Percentiles rank a stretch among this genome's conserved stretches.
Evolutionary conservation across 2,797 vertebrate genomes (phyloP).

Genomic region (Phylloscopus collybita): DNA sequence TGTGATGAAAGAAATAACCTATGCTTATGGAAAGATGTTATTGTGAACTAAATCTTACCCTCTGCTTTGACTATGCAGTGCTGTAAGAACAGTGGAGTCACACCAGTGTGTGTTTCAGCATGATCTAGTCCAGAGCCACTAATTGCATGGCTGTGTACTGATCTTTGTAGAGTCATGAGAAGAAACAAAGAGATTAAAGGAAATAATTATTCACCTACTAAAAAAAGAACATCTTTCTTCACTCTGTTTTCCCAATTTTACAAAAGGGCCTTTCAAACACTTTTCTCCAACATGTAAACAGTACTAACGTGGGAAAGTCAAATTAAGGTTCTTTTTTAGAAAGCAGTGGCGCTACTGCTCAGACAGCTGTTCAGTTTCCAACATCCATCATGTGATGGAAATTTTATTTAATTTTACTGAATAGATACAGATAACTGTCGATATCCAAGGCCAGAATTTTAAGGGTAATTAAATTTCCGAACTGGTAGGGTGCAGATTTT

Average conservation of each 20-base stretch:
- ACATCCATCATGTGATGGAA: neutral
- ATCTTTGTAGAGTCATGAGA: constrained; percentile 14
- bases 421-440: neutral
- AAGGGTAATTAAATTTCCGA: neutral
- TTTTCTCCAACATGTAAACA: constrained; percentile 6
- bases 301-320: neutral
- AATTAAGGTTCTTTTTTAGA: neutral
- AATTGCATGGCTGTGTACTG: neutral
- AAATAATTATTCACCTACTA: constrained; percentile 27
- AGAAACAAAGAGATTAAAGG: constrained; percentile 39
- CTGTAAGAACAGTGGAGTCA: neutral
- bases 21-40: neutral
- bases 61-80: neutral
- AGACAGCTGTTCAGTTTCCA: neutral
- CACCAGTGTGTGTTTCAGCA: neutral
- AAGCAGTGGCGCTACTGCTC: neutral
- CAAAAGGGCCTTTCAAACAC: neutral
- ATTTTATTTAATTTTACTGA: neutral
- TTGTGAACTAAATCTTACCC: neutral
- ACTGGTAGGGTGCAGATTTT: neutral
- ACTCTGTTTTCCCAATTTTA: neutral
- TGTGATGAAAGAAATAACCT: neutral
- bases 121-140: constrained; percentile 37
- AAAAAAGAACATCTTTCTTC: constrained; percentile 25
- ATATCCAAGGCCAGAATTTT: neutral